Percentiles rank a stretch among this genome's conserved stretches.
Conservation (phyloP, 2,797 vertebrate species). For the Heteromormyrus szaboi region DNA sequence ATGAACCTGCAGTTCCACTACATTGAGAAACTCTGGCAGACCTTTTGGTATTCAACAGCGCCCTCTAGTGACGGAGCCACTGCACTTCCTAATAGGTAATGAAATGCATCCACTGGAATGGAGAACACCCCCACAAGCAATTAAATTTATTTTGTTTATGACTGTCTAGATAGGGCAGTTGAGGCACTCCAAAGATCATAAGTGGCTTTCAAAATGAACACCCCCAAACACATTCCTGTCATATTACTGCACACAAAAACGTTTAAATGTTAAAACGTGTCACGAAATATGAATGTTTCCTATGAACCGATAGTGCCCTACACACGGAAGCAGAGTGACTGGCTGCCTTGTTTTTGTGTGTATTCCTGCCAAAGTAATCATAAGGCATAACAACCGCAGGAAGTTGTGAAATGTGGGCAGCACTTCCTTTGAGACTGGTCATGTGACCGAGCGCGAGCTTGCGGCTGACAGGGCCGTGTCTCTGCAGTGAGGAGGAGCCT, state of each 20-base stretch:
- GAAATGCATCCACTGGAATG: neutral
- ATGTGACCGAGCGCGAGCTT: neutral
- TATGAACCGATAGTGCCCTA: neutral
- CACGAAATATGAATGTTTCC: neutral
- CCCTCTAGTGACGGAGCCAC: slow-evolving; percentile 69
- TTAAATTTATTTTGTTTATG: neutral
- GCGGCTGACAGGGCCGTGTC: neutral
- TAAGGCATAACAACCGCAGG: neutral
- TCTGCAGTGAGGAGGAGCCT: slow-evolving; percentile 73
- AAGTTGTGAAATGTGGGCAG: neutral
- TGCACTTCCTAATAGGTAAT: slow-evolving; percentile 72
- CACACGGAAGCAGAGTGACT: neutral
- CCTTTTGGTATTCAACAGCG: slow-evolving; percentile 90
- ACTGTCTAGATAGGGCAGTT: neutral
- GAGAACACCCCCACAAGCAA: neutral
- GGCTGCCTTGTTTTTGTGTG: neutral
- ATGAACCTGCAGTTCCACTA: slow-evolving; percentile 96
- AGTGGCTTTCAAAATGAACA: neutral
- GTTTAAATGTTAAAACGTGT: neutral
- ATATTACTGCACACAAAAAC: neutral
- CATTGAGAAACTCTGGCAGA: slow-evolving; percentile 95
- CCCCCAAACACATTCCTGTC: neutral
- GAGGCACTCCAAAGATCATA: neutral
- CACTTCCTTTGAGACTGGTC: neutral
- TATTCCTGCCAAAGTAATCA: neutral